Evolutionary conservation across 2,797 vertebrate species (phyloP).

Genomic region (Sarcophilus harrisii): DNA sequence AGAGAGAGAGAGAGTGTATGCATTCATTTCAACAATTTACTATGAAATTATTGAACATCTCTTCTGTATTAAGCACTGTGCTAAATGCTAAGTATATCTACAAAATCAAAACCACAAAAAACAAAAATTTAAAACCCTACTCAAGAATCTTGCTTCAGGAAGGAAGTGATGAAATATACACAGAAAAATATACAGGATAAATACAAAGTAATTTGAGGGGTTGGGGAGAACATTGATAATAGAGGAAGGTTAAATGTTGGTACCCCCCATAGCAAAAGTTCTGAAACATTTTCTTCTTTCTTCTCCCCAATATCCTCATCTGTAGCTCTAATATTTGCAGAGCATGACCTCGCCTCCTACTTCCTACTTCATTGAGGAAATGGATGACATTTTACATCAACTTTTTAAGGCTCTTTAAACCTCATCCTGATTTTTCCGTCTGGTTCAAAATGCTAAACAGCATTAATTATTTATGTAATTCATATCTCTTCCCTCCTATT

Average conservation of each 20-base stretch:
- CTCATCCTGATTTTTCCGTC: background rate
- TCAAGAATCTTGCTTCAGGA: background rate
- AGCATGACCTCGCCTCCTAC: background rate
- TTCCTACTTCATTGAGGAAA: background rate
- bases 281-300: background rate
- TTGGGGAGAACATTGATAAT: background rate
- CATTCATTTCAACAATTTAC: background rate
- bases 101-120: background rate
- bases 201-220: background rate
- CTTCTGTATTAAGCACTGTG: background rate
- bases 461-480: background rate
- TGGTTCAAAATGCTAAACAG: background rate
- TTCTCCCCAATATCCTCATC: background rate
- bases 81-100: background rate
- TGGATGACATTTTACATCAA: background rate
- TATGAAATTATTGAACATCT: background rate
- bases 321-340: background rate
- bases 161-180: background rate
- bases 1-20: too few species aligned
- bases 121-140: background rate
- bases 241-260: background rate
- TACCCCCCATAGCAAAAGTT: background rate
- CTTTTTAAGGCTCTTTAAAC: background rate
- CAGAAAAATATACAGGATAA: background rate
- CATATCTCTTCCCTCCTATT: background rate